Evolutionary conservation across 92 coral and sea anemone genomes (phyloP).

Genomic region (Zoanthus solanderi): DNA sequence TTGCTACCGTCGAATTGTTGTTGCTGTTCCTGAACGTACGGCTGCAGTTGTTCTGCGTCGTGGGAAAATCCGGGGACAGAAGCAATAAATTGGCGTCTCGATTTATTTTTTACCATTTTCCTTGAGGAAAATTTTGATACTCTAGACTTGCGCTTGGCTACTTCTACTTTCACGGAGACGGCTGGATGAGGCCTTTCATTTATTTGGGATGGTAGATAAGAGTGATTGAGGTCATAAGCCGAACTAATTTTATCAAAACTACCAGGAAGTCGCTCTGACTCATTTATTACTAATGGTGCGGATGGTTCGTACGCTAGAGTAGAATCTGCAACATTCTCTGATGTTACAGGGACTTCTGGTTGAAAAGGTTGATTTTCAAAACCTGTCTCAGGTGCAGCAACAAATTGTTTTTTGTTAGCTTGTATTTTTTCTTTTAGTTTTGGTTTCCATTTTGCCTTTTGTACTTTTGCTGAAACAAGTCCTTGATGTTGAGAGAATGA

Average conservation of each 20-base stretch:
- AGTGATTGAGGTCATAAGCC: conserved; percentile 1
- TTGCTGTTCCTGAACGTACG: conserved; percentile 18
- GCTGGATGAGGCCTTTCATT: conserved; percentile 2
- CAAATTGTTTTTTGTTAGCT: conserved; percentile 39
- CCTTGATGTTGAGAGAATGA: conserved; percentile 23
- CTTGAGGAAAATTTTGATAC: conserved; percentile 1
- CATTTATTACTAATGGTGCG: not conserved
- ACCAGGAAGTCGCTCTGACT: not conserved
- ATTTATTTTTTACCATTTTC: not conserved
- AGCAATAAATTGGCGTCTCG: conserved; percentile 30
- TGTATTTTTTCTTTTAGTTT: not conserved
- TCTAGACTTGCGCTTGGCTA: conserved; percentile 42
- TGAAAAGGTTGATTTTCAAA: conserved; percentile 24
- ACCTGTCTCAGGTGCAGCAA: conserved; percentile 13
- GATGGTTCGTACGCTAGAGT: not conserved
- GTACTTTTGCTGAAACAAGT: conserved; percentile 49
- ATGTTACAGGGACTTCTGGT: conserved; percentile 6
- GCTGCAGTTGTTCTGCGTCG: conserved; percentile 5
- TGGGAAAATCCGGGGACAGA: conserved; percentile 17
- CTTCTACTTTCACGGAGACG: conserved; percentile 36
- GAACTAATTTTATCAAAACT: not conserved
- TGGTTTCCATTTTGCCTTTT: conserved; percentile 63
- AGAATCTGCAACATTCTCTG: not conserved
- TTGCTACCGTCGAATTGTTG: conserved; percentile 5
- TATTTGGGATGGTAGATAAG: not conserved